Base-by-base conservation (phyloP, 1,140 invertebrate species). In the Drosophila athabasca region DNA sequence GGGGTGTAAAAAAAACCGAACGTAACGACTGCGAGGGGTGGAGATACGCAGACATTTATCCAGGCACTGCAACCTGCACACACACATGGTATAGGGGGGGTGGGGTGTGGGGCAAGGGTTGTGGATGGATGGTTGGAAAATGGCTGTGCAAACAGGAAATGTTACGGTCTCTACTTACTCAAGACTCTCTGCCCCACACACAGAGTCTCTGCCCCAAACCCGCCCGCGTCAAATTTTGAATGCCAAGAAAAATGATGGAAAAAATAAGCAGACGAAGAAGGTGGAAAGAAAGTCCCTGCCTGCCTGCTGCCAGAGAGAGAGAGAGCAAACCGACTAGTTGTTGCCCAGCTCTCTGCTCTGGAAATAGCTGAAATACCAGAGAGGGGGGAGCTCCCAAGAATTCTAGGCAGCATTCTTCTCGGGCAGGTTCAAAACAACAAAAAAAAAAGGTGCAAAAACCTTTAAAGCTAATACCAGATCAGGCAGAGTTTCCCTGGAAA, bases 121-220 rank as follows among this genome's bases (percentile, higher is more conserved):
- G 55, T 58, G 17, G 17, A 44, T 55, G 55, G 55, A 58, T 62
- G 52, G 62, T 45, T 39, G 51, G 70, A 61, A 87, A 85, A 78
- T 87, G 83, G 83, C 74, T 71, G 68, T 49, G 83, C 82, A 87
- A 87, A 87, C 83, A 88, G 82, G 83, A 87, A 87, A 87, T 82
- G 82, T 77, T 75, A 71, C 73, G 51, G 57, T 58, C 66, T 54
- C 53, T 49, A 60, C 48, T 70, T 69, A 74, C 69, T 69, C 55
- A 59, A 39, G 62, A 66, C 44, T 39, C 57, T 26, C 8, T 67
- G 67, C 50, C 46, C 68, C 53, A 45, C 55, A 70, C 17, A 19
- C 17, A 1, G 17, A 19, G 17, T 19, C 17, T 19, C 17, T 19
- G 29, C 66, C 43, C 49, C 35, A 39, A 0, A 0, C 35, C 11